Evolutionary conservation across 2,797 vertebrate species (phyloP).

Genomic region (Eulemur coronatus): DNA sequence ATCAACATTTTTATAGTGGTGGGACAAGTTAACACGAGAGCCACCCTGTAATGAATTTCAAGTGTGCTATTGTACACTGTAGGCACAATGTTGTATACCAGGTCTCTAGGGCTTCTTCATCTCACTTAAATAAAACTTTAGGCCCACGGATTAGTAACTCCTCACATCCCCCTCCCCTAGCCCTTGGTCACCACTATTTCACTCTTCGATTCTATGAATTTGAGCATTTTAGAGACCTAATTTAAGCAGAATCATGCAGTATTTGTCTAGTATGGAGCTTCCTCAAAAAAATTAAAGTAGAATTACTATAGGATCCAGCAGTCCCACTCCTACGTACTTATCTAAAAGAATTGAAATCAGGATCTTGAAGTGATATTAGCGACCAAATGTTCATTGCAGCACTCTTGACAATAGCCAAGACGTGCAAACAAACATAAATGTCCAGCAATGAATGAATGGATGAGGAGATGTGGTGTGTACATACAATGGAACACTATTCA

Average conservation of each 20-base stretch:
- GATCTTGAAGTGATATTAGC: background rate
- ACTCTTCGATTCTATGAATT: background rate
- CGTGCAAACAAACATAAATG: background rate
- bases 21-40: background rate
- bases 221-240: background rate
- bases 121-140: background rate
- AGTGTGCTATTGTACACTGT: background rate
- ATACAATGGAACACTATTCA: background rate
- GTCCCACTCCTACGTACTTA: background rate
- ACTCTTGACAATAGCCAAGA: background rate
- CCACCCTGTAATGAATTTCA: background rate
- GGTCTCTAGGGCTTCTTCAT: background rate
- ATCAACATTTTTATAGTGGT: background rate
- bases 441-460: background rate
- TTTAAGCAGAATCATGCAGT: background rate
- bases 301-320: background rate
- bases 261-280: background rate
- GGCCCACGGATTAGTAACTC: background rate
- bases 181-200: background rate
- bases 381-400: background rate
- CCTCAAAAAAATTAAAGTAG: background rate
- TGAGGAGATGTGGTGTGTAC: background rate
- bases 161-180: background rate
- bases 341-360: background rate
- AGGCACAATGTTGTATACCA: too few relatives aligned